Percentiles rank a stretch among this genome's conserved stretches.
Conservation (phyloP, 1,140 invertebrate genomes). For the Drosophila pachea region DNA sequence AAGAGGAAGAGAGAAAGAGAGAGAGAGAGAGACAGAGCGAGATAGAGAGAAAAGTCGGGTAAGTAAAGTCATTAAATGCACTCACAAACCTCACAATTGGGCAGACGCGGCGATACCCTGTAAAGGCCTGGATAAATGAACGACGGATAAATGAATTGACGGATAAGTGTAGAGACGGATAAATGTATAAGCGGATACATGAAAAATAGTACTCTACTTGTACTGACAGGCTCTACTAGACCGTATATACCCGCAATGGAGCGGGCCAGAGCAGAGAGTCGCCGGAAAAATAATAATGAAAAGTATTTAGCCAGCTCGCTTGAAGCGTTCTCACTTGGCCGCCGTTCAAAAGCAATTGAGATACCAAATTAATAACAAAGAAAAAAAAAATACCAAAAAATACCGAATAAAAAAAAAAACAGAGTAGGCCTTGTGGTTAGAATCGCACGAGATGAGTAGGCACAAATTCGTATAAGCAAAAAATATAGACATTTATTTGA, state of each 20-base stretch:
- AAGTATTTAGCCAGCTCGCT: constrained; percentile 2
- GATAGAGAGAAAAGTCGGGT: background rate
- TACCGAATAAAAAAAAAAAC: no score
- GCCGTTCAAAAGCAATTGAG: constrained; percentile 48
- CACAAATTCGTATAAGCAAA: no score
- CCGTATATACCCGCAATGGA: constrained; percentile 2
- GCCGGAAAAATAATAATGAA: background rate
- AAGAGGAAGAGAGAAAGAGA: background rate
- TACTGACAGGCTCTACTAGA: background rate
- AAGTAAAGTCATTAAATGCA: constrained; percentile 58
- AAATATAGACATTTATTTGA: no score
- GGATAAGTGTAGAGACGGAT: no score
- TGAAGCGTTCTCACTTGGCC: constrained; percentile 24
- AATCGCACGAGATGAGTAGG: no score
- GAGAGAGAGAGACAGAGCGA: background rate
- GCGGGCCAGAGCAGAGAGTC: background rate
- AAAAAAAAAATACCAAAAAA: no score
- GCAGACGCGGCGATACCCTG: background rate
- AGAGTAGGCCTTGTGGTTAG: no score
- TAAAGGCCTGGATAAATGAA: background rate
- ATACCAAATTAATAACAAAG: constrained; percentile 38
- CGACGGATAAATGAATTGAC: no score
- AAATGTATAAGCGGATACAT: no score
- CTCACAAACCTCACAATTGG: constrained; percentile 4
- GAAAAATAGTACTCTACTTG: no score